phyloP scores from a whole-genome alignment of 1,140 invertebrate species.

The Luehdorfia chinensis region DNA sequence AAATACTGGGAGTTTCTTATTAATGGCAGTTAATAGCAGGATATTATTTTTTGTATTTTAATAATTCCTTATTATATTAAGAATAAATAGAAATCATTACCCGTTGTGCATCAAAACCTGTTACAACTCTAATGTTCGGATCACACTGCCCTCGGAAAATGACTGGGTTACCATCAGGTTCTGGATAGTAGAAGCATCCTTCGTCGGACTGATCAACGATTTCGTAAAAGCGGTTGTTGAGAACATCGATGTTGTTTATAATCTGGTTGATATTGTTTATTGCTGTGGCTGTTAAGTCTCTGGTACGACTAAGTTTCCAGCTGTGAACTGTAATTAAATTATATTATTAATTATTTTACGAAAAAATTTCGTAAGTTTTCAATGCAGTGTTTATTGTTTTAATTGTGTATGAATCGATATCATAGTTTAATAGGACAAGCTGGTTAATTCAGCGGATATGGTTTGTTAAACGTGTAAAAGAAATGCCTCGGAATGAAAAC shows the following conservation, averaged over 20 bases:
- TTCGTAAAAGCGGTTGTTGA: constrained; percentile 46
- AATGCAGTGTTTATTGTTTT: too few species aligned
- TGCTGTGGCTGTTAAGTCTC: constrained; percentile 25
- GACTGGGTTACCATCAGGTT: constrained; percentile 24
- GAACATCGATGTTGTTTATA: constrained; percentile 36
- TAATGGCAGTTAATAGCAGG: too few species aligned
- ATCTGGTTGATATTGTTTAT: constrained; percentile 34
- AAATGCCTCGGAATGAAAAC: too few species aligned
- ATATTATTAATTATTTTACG: not conserved
- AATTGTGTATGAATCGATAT: too few species aligned
- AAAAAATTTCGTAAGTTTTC: too few species aligned
- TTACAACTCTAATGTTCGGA: constrained; percentile 34
- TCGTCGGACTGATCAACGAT: constrained; percentile 33
- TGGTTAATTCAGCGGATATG: too few species aligned
- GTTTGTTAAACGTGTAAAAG: too few species aligned
- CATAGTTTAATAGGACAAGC: too few species aligned
- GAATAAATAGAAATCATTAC: too few species aligned
- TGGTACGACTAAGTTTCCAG: constrained; percentile 53
- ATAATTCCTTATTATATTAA: too few species aligned
- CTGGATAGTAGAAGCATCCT: constrained; percentile 53
- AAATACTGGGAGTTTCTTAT: too few species aligned
- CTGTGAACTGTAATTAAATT: constrained; percentile 46
- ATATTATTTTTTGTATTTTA: too few species aligned
- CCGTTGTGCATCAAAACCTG: constrained; percentile 26
- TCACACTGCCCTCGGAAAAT: constrained; percentile 49